Evolutionary conservation across 2,113 vertebrate genomes (phyloP).

Genomic region (Erinaceus europaeus): DNA sequence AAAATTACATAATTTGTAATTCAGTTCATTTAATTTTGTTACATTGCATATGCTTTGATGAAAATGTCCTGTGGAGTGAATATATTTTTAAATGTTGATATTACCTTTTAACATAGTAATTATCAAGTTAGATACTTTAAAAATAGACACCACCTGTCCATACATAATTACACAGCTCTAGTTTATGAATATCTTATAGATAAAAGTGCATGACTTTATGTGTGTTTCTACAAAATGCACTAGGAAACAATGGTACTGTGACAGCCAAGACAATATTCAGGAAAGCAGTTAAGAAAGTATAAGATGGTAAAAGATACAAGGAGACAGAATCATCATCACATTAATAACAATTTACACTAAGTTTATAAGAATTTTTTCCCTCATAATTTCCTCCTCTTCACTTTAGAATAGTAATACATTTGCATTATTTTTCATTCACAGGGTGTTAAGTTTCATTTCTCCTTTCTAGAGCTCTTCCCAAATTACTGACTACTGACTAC

Average conservation of each 20-base stretch:
- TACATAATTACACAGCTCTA: not conserved
- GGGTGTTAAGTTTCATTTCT: not conserved
- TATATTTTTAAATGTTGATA: not conserved
- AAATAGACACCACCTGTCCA: not conserved
- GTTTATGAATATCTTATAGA: not conserved
- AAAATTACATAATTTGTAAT: constrained; percentile 4
- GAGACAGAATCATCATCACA: not conserved
- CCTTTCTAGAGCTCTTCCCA: constrained; percentile 5
- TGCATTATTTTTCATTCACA: not conserved
- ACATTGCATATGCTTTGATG: not conserved
- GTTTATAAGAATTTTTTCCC: not conserved
- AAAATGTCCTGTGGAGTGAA: not conserved
- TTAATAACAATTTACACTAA: not conserved
- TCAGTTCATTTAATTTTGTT: not conserved
- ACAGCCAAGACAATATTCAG: not conserved
- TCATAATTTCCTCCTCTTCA: not conserved
- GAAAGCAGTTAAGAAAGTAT: not conserved
- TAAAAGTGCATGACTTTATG: not conserved
- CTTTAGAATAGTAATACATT: not conserved
- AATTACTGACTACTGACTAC: not conserved
- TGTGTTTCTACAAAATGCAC: not conserved
- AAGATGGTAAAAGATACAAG: constrained; percentile 1
- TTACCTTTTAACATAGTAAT: not conserved
- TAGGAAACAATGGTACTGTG: not conserved
- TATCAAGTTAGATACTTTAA: not conserved